A percentile compares a stretch with the other conserved stretches of the same genome.
Conservation (phyloP, 2,797 vertebrate genomes). For the Lagocephalus sceleratus region DNA sequence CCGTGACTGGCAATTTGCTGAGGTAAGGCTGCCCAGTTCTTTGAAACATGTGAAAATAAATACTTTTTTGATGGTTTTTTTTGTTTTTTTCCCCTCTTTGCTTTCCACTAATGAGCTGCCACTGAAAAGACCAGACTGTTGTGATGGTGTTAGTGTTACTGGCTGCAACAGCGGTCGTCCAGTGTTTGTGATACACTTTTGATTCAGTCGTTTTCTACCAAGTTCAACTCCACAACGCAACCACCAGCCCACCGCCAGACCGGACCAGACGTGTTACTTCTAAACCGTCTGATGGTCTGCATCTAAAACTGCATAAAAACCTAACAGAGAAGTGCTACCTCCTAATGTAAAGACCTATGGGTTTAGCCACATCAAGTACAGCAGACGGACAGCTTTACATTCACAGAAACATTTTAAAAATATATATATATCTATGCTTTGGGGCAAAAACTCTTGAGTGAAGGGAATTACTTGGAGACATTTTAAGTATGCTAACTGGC, state of each 20-base stretch:
- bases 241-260: too few relatives aligned
- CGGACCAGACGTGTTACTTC: too few relatives aligned
- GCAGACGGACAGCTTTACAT: slow-evolving; percentile 6
- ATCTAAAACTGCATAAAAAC: too few relatives aligned
- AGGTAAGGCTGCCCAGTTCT: not conserved
- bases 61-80: not conserved
- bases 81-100: too few relatives aligned
- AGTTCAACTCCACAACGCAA: not conserved
- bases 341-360: too few relatives aligned
- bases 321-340: too few relatives aligned
- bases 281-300: too few relatives aligned
- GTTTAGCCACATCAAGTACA: not conserved
- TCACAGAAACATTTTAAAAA: slow-evolving; percentile 8
- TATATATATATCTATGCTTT: not conserved
- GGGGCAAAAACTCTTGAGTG: not conserved
- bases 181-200: not conserved
- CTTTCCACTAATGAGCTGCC: too few relatives aligned
- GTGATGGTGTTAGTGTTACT: too few relatives aligned
- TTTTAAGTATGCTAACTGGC: slow-evolving; percentile 7
- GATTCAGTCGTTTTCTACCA: not conserved
- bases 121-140: too few relatives aligned
- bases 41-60: too few relatives aligned
- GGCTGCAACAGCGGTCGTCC: not conserved
- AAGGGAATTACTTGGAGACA: not conserved
- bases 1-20: not conserved